Conservation (phyloP, 2,113 vertebrate genomes). For the Natator depressus region DNA sequence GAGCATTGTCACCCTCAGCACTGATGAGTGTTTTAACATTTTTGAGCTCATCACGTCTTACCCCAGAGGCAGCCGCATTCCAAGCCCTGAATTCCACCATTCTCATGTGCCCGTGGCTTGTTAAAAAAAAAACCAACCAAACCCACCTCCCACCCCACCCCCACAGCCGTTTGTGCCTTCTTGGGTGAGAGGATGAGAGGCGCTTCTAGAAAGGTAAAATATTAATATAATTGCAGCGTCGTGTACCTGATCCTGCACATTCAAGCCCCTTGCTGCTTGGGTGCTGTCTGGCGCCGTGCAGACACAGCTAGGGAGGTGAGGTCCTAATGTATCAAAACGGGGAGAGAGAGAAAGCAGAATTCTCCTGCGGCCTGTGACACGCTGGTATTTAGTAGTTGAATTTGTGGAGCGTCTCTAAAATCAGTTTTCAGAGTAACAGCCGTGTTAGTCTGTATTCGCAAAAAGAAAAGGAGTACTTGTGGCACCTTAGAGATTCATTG, state of each 20-base stretch:
- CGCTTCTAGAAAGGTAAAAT: neutral
- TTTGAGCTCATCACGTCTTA: rapidly evolving
- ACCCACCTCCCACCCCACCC: neutral
- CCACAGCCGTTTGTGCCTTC: neutral
- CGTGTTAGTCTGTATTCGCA: too few relatives aligned
- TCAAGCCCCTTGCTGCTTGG: neutral
- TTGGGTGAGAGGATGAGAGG: neutral
- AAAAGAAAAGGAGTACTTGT: too few relatives aligned
- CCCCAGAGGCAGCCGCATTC: rapidly evolving
- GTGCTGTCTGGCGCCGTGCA: rapidly evolving
- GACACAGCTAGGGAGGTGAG: rapidly evolving
- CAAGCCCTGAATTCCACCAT: rapidly evolving
- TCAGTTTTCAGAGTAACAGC: too few relatives aligned
- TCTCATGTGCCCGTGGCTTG: rapidly evolving
- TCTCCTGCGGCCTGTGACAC: rapidly evolving
- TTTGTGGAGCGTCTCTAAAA: rapidly evolving
- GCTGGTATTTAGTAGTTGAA: neutral
- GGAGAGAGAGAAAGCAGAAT: rapidly evolving
- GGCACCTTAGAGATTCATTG: too few relatives aligned
- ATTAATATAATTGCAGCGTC: too few relatives aligned
- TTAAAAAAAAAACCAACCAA: neutral
- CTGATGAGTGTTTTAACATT: neutral
- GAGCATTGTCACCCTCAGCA: rapidly evolving
- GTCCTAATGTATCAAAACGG: rapidly evolving
- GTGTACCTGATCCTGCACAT: neutral